phyloP scores from a whole-genome alignment of 2,888 invertebrate species.

The Rhopalosiphum nymphaeae region DNA sequence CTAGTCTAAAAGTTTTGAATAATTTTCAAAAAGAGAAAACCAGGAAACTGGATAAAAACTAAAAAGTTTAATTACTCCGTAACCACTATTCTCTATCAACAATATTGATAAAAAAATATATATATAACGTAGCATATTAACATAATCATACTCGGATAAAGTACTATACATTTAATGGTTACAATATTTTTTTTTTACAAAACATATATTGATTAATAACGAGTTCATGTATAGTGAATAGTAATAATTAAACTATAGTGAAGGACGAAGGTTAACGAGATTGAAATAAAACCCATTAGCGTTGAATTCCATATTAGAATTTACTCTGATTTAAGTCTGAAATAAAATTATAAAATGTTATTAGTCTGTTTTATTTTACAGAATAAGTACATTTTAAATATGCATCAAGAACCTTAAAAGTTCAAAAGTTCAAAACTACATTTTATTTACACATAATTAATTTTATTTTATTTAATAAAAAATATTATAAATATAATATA shows the following conservation, averaged over 20 bases:
- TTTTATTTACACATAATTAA: not conserved
- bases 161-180: not conserved
- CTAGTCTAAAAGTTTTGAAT: constrained; percentile 15
- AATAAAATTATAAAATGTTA: not conserved
- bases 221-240: not conserved
- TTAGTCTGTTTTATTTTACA: not conserved
- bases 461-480: not conserved
- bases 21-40: not conserved
- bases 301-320: not conserved
- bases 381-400: not conserved
- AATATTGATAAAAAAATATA: not conserved
- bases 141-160: not conserved
- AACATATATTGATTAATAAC: not conserved
- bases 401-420: not conserved
- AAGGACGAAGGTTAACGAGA: not conserved
- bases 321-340: not conserved
- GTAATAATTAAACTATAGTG: not conserved
- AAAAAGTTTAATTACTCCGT: not conserved
- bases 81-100: not conserved
- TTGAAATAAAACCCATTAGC: not conserved
- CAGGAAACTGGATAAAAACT: not conserved
- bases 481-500: not conserved
- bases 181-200: not conserved
- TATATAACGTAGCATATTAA: not conserved
- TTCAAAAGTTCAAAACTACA: not conserved